phyloP scores from a whole-genome alignment of 2,113 vertebrate species.

The Phyllostomus hastatus region DNA sequence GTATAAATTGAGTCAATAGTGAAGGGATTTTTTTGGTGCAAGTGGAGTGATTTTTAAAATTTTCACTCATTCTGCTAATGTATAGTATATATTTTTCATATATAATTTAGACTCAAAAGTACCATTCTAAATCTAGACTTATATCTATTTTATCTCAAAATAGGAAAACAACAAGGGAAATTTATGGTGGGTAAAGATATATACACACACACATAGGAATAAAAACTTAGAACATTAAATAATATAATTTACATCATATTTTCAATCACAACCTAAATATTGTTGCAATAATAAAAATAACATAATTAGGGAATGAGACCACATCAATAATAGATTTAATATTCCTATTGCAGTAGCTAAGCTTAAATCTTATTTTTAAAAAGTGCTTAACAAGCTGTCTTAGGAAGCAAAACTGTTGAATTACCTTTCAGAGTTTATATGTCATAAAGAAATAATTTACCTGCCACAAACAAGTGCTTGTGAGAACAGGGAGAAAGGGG shows the following conservation, averaged over 20 bases:
- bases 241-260: not conserved
- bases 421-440: not conserved
- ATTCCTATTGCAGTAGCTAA: not conserved
- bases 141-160: not conserved
- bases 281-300: not conserved
- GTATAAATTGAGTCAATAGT: not conserved
- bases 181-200: not conserved
- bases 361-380: not conserved
- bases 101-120: not conserved
- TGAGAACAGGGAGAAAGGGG: not conserved
- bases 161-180: not conserved
- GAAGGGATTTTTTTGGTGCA: not conserved
- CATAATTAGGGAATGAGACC: not conserved
- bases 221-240: not conserved
- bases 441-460: not conserved
- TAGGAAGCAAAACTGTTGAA: not conserved
- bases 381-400: not conserved
- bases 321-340: not conserved
- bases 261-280: not conserved
- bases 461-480: not conserved
- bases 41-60: not conserved
- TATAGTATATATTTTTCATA: not conserved
- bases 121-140: not conserved
- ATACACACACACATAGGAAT: not conserved
- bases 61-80: not conserved